Percentiles rank a stretch among this genome's conserved stretches.
Conservation (phyloP, 1,140 invertebrate genomes). For the Calliphora vicina region DNA sequence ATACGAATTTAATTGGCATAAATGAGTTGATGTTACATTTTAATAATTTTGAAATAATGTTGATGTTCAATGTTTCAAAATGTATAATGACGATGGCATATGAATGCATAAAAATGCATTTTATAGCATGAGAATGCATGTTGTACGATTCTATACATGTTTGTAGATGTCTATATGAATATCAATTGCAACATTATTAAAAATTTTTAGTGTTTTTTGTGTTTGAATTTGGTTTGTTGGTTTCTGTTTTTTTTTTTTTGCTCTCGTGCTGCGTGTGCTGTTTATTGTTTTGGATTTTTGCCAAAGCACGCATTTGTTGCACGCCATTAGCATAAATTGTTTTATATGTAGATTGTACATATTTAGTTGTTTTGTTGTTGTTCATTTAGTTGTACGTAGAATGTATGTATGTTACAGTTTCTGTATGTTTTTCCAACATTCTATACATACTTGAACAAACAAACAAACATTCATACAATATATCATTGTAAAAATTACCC, state of each 20-base stretch:
- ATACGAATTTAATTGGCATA: not conserved
- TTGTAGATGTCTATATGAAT: not conserved
- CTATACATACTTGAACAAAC: not conserved
- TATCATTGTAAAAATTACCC: conserved; percentile 21
- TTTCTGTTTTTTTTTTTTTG: not conserved
- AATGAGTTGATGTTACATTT: conserved; percentile 1
- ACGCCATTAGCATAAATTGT: conserved; percentile 33
- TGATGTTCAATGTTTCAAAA: not conserved
- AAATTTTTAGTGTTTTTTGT: conserved; percentile 3
- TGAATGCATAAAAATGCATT: not conserved
- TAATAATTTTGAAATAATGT: not conserved
- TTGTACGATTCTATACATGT: not conserved
- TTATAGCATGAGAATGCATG: not conserved
- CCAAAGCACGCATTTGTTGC: conserved; percentile 32
- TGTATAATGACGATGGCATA: not conserved
- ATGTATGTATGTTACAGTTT: not conserved
- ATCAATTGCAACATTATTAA: conserved; percentile 27
- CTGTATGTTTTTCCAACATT: not conserved
- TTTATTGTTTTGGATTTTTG: conserved; percentile 27
- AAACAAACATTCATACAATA: not conserved
- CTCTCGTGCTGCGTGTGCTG: conserved; percentile 15
- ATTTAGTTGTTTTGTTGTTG: not conserved
- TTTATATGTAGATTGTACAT: not conserved
- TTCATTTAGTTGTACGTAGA: not conserved
- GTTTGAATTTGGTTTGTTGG: not conserved